Evolutionary conservation across 2,888 invertebrate genomes (phyloP), one percentile per base, ranked within the genome.

Genomic region (Cephus spinipes): DNA sequence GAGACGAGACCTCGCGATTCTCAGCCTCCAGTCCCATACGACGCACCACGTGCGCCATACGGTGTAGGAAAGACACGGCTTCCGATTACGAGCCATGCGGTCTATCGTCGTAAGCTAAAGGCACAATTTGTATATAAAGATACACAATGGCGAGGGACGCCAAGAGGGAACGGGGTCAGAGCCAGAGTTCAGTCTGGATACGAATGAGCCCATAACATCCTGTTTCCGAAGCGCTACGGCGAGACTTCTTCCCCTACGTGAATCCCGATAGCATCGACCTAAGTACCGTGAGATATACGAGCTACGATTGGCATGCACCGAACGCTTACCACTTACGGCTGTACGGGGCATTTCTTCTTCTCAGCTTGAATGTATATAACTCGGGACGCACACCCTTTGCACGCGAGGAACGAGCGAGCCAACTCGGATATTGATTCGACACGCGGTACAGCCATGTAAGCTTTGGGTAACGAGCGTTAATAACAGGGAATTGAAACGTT

Each of bases 241-340:
- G 79, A 82, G 79, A 82, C 81, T 81, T 9, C 23, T 81, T 79
- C 78, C 82, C 78, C 82, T 81, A 80, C 79, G 81, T 82, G 82
- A 80, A 77, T 78, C 78, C 77, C 86, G 86, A 86, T 86, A 86
- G 83, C 83, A 85, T 86, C 86, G 79, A 81, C 79, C 81, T 83
- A 85, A 85, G 85, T 85, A 83, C 84, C 83, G 78, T 73, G 84
- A 86, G 86, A 86, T 86, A 85, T 86, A 86, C 85, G 85, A 77
- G 82, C 83, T 82, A 86, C 86, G 86, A 86, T 86, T 85, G 86
- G 86, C 86, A 86, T 86, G 86, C 86, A 86, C 86, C 79, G 80
- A 86, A 83, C 85, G 85, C 40, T 86, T 85, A 82, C 86, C 85
- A 85, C 85, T 86, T 86, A 83, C 85, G 83, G 83, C 85, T 85